Evolutionary conservation across 2,888 invertebrate genomes (phyloP), one percentile per base, ranked within the genome.

Genomic region (Lasioglossum pauxillum): DNA sequence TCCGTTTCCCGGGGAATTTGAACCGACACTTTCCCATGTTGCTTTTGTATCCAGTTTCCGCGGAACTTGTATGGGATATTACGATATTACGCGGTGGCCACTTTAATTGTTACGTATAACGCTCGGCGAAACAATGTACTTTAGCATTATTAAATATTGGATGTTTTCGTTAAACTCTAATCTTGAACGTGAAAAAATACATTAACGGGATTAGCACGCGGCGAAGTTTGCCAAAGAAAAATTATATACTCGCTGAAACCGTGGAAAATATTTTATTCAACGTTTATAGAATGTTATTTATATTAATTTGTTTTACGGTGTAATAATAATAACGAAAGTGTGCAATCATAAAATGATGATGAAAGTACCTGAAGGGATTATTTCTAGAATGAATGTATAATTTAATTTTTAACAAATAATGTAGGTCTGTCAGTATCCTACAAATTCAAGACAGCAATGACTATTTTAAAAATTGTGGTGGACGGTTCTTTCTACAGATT

Each of bases 1-100:
- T 75, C 46, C n/a, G 75, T 75, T 84, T 79, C 44, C 53, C 12
- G 4, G 10, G 44, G 35, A 83, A 83, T 71, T 44, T 85, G 67
- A 31, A 73, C 53, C 72, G 57, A 79, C 84, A 69, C 53, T 71
- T 75, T 71, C 72, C 0, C 83, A 23, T 19, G 64, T 81, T 72
- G 16, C 38, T 38, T 46, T 44, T 1, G 5, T 57, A 8, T 53
- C 57, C 44, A 35, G 35, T 57, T 74, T 67, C 8, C n/a, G 4
- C 2, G 10, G 23, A 73, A 53, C 57, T 76, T 38, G 41, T 12
- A 31, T 19, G 41, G 41, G 7, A 23, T 64, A 69, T 77, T 77
- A n/a, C 49, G 53, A 78, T 71, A 41, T 78, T 49, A 57, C 69
- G 31, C n/a, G 38, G 44, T 46, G 19, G 23, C 27, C 44, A 12